These are phyloP conservation scores for Heloderma charlesbogerti DNA, from an alignment of 2,113 vertebrate genomes.

Conservation along the genomic window DNA sequence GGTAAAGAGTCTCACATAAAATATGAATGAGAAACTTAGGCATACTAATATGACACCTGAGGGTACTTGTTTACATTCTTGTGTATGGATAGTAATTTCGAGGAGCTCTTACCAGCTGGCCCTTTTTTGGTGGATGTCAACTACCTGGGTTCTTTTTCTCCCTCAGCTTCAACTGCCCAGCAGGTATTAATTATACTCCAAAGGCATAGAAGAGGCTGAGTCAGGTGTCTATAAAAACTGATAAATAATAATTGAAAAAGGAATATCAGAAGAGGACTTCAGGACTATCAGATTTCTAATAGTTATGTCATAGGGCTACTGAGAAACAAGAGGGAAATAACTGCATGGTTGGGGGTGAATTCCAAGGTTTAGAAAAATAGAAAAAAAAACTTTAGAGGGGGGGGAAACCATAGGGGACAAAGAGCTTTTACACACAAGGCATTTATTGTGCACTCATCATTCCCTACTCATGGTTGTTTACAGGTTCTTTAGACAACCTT, in stretches of 20 bases:
- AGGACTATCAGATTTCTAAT: no score
- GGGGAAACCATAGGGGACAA: no score
- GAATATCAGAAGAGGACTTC: no score
- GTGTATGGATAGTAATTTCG: not conserved
- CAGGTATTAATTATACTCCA: not conserved
- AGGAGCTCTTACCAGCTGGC: not conserved
- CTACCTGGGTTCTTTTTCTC: not conserved
- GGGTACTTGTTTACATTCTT: not conserved
- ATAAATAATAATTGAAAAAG: not conserved
- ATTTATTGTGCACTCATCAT: no score
- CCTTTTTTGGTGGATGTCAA: not conserved
- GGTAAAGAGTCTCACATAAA: slow-evolving; percentile 6
- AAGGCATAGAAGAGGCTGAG: not conserved
- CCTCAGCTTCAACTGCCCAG: not conserved
- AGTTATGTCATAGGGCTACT: no score
- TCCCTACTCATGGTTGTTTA: no score
- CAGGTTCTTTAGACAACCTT: no score
- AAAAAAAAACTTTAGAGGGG: no score
- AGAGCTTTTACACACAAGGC: no score
- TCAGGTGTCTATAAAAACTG: not conserved
- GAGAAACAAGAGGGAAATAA: no score
- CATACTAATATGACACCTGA: not conserved
- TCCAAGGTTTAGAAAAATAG: no score
- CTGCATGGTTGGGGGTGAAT: no score
- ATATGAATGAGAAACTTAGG: not conserved